Conservation (phyloP, 2,888 invertebrate genomes). For the Erebia aethiops region DNA sequence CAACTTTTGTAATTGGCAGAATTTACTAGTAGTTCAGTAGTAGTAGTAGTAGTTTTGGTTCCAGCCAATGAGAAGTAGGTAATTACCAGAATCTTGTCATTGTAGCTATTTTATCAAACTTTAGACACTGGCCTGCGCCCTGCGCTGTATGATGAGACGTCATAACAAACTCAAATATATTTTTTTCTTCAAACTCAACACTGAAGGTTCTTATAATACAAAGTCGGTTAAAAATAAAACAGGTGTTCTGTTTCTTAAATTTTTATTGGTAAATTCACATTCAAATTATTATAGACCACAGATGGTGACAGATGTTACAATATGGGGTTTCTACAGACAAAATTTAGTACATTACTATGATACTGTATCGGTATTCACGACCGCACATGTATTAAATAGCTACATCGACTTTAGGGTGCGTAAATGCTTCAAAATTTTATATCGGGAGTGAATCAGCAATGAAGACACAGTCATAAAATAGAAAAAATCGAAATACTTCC, state of each 20-base stretch:
- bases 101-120: too few relatives aligned
- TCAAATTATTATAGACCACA: slow-evolving; percentile 81
- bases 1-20: too few relatives aligned
- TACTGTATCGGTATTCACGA: slow-evolving; percentile 79
- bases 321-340: slow-evolving; percentile 76
- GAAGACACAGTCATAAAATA: slow-evolving; percentile 64
- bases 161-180: too few relatives aligned
- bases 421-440: slow-evolving; percentile 79
- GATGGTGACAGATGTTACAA: slow-evolving; percentile 76
- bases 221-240: too few relatives aligned
- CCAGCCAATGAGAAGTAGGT: too few relatives aligned
- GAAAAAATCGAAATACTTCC: slow-evolving; percentile 68
- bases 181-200: too few relatives aligned
- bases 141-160: too few relatives aligned
- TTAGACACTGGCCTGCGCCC: too few relatives aligned
- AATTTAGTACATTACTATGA: slow-evolving; percentile 75
- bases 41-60: too few relatives aligned
- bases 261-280: slow-evolving; percentile 83
- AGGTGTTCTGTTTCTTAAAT: slow-evolving; percentile 64
- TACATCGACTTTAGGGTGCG: slow-evolving; percentile 75
- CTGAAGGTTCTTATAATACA: too few relatives aligned
- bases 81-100: too few relatives aligned
- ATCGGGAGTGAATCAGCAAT: slow-evolving; percentile 63
- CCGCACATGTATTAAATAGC: slow-evolving; percentile 72
- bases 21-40: too few relatives aligned